phyloP scores from a whole-genome alignment of 2,113 vertebrate genomes.

The Mesoclemmys tuberculata region DNA sequence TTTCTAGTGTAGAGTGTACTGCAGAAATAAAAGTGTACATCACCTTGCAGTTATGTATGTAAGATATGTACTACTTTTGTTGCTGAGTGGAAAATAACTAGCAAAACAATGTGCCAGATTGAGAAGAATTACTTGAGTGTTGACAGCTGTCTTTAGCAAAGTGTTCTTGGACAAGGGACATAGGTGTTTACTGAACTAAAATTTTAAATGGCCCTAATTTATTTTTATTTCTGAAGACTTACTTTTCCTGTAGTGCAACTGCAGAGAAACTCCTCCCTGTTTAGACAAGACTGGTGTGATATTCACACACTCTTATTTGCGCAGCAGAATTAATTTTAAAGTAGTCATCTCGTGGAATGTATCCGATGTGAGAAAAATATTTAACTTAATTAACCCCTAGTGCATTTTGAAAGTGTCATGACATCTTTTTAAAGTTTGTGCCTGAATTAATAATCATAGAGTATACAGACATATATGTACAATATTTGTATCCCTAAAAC shows the following conservation, averaged over 20 bases:
- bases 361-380: neutral
- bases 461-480: neutral
- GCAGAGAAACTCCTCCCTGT: neutral
- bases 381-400: neutral
- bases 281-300: neutral
- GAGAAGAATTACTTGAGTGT: neutral
- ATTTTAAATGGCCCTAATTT: neutral
- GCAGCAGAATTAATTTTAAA: neutral
- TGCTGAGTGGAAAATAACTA: neutral
- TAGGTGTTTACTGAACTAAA: neutral
- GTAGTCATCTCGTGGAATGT: rapidly evolving
- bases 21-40: too few relatives aligned
- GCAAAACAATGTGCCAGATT: neutral
- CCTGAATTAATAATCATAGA: neutral
- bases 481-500: neutral
- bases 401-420: neutral
- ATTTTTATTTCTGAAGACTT: rapidly evolving
- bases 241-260: rapidly evolving
- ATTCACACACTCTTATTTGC: neutral
- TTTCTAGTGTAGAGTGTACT: neutral
- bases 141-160: neutral
- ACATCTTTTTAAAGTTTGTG: neutral
- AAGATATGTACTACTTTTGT: neutral
- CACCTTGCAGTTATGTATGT: neutral
- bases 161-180: neutral